Base-by-base conservation (phyloP, 2,113 vertebrate genomes). In the Prinia subflava region DNA sequence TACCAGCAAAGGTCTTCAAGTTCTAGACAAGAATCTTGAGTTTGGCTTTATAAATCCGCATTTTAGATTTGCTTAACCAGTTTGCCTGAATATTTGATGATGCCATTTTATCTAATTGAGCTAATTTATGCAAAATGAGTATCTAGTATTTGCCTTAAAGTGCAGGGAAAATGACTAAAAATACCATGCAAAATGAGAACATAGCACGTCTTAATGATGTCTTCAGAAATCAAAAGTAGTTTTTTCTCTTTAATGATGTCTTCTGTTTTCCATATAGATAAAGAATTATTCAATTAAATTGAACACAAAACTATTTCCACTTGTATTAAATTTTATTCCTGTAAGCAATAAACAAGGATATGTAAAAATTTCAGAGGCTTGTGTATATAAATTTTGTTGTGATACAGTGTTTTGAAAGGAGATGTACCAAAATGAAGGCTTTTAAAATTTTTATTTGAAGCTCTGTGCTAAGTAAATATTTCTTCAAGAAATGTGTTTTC, bases 121-220 rank as follows among this genome's bases (percentile, higher is more conserved):
- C 25, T 81, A 74, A 89, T 79, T 87, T 63, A 64, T 91, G 52
- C 56, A 82, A 83, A 87, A 62, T 71, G 60, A 33, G 18, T 79
- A 42, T 75, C 70, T 83, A 74, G 31, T 57, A 41, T 92, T 96
- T 91, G 59, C 79, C 63, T 90, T 90, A 56, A 90, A 96, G 68
- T 88, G 63, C 27, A 55, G 53, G 57, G 39, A 77, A 93, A 84
- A 68, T 55, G 16, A 47, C 50, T 69, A 63, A 76, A 88, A 93
- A 76, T 88, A 52, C 59, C 82, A 25, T 71, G 37, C 0, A 13
- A 74, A 87, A 62, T 71, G 44, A 73, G 74, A 89, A 49, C 33
- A 46, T 35, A n/a, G 49, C 18, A n/a, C 39, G 62, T 85, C 77
- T 62, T 92, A 63, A 83, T 81, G 78, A 55, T 49, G 28, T 70